Base-by-base conservation (phyloP, 2,797 vertebrate genomes). In the Nannoperca obscura region DNA sequence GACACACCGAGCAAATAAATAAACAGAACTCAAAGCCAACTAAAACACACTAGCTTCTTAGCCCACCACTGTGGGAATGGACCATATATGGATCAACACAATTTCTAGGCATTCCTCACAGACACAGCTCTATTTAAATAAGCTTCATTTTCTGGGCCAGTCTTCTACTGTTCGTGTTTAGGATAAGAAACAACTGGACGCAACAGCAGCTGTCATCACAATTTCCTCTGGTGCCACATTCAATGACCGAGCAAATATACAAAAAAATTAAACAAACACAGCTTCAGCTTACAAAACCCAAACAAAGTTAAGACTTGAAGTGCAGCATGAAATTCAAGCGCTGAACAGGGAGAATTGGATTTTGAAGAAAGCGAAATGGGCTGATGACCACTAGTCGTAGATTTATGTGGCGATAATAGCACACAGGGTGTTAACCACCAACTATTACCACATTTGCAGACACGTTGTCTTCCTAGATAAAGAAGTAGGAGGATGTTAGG, bases 81-180 rank as follows among this genome's bases (percentile, higher is more conserved):
- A 60, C 91, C 90, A 77, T 90, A 89, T 84, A 90, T 78, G 90
- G 90, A 77, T 44, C 62, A 74, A 84, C 67, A 7, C 44, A n/a
- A 27, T 74, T 67, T 59, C 22, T 69, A 62, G 62, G 52, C 60
- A 78, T 78, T 72, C 34, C 72, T 74, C 52, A 71, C 19, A 47
- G 38, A 55, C 22, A 59, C 34, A 54, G 47, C 32, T 55, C 32
- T 58, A 17, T 52, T 63, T 65, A 58, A 7, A 66, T 15, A 2
- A 55, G 47, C 15, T 17, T 9, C 5, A 30, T 13, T 52, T 49
- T 60, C 69, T 30, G 15, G 7, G 30, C 40, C 19, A 52, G 9
- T 71, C 44, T 19, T 32, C 9, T 12, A 9, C 10, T 24, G 12
- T 24, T 15, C 15, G 42, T 14, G 42, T 44, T 36, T 44, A 44